Evolutionary conservation across 2,797 vertebrate species (phyloP).

Genomic region (Aplochiton taeniatus): DNA sequence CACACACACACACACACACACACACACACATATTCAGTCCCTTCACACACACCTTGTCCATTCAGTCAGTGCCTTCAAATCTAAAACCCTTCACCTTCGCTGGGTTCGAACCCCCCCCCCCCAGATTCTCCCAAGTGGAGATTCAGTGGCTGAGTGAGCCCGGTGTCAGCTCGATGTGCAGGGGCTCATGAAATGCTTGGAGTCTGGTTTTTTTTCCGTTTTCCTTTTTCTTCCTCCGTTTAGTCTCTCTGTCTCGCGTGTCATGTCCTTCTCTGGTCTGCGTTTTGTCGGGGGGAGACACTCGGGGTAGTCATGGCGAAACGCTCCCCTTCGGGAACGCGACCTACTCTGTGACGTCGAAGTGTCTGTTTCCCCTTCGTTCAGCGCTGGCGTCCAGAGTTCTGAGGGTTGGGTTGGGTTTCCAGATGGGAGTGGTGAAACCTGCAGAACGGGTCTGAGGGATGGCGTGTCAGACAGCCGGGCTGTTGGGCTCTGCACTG

Average conservation of each 20-base stretch:
- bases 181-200: slow-evolving; percentile 50
- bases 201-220: too few species aligned
- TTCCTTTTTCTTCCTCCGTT: slow-evolving; percentile 57
- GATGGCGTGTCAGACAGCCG: too few species aligned
- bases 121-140: slow-evolving; percentile 17
- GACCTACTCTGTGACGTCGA: too few species aligned
- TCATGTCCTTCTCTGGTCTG: neutral
- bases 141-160: slow-evolving; percentile 42
- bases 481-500: too few species aligned
- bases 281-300: neutral
- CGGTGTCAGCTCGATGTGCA: slow-evolving; percentile 61
- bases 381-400: too few species aligned
- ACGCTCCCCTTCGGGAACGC: too few species aligned
- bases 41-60: too few species aligned
- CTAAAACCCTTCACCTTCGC: slow-evolving; percentile 52
- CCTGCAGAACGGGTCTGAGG: slow-evolving; percentile 18
- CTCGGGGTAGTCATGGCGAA: too few species aligned
- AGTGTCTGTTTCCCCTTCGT: too few species aligned
- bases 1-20: slow-evolving; percentile 21
- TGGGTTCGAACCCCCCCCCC: slow-evolving; percentile 40
- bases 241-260: slow-evolving; percentile 54
- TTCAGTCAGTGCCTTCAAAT: slow-evolving; percentile 50
- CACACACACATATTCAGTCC: slow-evolving; percentile 1
- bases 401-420: too few species aligned
- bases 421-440: slow-evolving; percentile 22